Evolutionary conservation across 92 coral and sea anemone species (phyloP), one percentile per base, ranked within the genome.

Genomic region (Zoanthus solanderi): DNA sequence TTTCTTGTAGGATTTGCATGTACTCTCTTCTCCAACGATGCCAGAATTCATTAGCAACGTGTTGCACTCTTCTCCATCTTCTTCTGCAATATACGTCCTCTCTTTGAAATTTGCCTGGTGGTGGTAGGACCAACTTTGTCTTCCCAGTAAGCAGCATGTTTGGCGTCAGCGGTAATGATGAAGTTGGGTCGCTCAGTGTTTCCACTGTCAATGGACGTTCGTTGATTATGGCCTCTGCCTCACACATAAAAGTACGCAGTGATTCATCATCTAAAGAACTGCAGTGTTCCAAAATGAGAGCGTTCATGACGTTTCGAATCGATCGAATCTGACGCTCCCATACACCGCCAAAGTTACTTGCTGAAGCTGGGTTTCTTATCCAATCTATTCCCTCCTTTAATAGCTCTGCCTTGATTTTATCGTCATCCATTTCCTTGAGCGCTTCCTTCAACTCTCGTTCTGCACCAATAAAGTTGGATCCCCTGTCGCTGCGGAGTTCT

Each of bases 121-220:
- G 78, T 7, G 78, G 78, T n/a, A 73, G 78, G 29, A 73, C 53
- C 34, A 71, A 79, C 75, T 80, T 72, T 9, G 90, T 14, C 75
- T 88, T 88, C 87, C 80, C 80, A 45, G 90, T 88, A 54, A 88
- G 80, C 60, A 80, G 46, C 80, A 72, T 81, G 67, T 81, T 88
- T 82, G 91, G 87, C 74, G 71, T 81, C 30, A 88, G 83, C 45
- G 87, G 91, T 29, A 72, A 48, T 23, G 75, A 84, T 47, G 90
- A 88, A 29, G 69, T 53, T 44, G 91, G 87, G 74, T 79, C 87
- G 58, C 63, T 80, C 58, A 80, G 82, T 47, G 60, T 65, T 84
- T 83, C 77, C 75, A 83, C 84, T 75, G 88, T 75, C 44, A 83
- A 66, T 47, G 88, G 88, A 7, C 83, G 75, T 8, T 44, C 68